Evolutionary conservation across 1,140 invertebrate genomes (phyloP).

Genomic region (Sinella curviseta): DNA sequence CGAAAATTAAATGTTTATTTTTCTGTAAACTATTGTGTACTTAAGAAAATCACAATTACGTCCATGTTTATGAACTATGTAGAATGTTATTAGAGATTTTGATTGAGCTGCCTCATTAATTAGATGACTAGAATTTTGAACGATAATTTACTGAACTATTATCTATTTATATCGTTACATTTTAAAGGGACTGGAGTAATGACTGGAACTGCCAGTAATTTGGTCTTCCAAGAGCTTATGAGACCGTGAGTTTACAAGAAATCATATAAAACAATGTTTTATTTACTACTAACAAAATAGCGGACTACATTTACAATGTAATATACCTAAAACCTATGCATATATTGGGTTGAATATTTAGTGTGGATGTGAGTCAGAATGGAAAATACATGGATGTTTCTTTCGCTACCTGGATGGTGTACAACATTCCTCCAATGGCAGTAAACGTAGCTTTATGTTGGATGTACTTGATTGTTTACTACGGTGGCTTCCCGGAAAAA

Average conservation of each 20-base stretch:
- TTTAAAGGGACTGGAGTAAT: background rate
- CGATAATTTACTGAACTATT: too few relatives aligned
- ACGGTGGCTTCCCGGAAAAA: background rate
- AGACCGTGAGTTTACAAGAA: constrained; percentile 11
- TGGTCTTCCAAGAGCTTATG: constrained; percentile 14
- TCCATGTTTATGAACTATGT: too few relatives aligned
- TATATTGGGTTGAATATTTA: background rate
- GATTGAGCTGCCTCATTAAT: too few relatives aligned
- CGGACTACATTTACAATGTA: too few relatives aligned
- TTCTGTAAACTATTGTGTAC: too few relatives aligned
- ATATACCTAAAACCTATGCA: background rate
- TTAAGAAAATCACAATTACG: too few relatives aligned
- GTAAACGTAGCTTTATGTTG: constrained; percentile 8
- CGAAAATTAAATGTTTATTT: too few relatives aligned
- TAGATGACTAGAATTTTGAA: too few relatives aligned
- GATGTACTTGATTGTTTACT: constrained; percentile 13
- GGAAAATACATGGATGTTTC: constrained; percentile 19
- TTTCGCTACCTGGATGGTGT: constrained; percentile 30
- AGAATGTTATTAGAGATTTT: too few relatives aligned
- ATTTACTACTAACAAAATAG: too few relatives aligned
- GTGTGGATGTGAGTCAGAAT: constrained; percentile 20
- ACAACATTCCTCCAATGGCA: constrained; percentile 17
- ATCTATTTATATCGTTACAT: too few relatives aligned
- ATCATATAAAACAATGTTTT: too few relatives aligned
- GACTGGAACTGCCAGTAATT: constrained; percentile 6